These are phyloP conservation scores for Leptoclinus maculatus DNA, from an alignment of 2,797 vertebrate genomes.

Conservation along the genomic window DNA sequence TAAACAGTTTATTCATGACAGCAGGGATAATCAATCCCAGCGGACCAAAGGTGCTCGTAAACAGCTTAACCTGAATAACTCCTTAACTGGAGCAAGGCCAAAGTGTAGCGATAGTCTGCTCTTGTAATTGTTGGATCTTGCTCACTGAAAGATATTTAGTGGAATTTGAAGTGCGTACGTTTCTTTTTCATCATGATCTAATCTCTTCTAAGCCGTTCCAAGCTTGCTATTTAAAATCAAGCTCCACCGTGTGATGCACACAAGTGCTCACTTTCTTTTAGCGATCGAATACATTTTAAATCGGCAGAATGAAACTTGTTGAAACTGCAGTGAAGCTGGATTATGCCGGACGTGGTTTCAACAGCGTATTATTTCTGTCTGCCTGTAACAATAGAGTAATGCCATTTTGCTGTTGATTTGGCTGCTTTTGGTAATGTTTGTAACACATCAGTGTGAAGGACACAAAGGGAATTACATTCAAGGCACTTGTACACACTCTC, in stretches of 20 bases:
- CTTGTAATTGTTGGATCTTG: constrained; percentile 41
- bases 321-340: constrained; percentile 27
- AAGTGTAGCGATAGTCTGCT: constrained; percentile 32
- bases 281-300: constrained; percentile 35
- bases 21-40: constrained; percentile 39
- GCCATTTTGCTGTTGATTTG: constrained; percentile 39
- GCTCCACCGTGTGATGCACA: constrained; percentile 13
- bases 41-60: constrained; percentile 41
- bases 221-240: constrained; percentile 37
- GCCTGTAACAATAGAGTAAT: constrained; percentile 44
- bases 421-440: constrained; percentile 35
- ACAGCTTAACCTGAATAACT: constrained; percentile 48
- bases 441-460: constrained; percentile 54
- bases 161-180: constrained; percentile 52
- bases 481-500: constrained; percentile 42
- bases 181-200: constrained; percentile 51
- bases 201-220: constrained; percentile 63
- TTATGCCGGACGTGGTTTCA: constrained; percentile 19
- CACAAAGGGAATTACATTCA: constrained; percentile 58
- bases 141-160: constrained; percentile 51
- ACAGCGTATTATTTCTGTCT: constrained; percentile 39
- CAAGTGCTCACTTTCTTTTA: constrained; percentile 22
- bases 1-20: constrained; percentile 55
- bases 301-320: constrained; percentile 30
- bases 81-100: constrained; percentile 36